These are phyloP conservation scores for Chrysina gloriosa DNA, from an alignment of 2,888 invertebrate genomes.

Conservation along the genomic window DNA sequence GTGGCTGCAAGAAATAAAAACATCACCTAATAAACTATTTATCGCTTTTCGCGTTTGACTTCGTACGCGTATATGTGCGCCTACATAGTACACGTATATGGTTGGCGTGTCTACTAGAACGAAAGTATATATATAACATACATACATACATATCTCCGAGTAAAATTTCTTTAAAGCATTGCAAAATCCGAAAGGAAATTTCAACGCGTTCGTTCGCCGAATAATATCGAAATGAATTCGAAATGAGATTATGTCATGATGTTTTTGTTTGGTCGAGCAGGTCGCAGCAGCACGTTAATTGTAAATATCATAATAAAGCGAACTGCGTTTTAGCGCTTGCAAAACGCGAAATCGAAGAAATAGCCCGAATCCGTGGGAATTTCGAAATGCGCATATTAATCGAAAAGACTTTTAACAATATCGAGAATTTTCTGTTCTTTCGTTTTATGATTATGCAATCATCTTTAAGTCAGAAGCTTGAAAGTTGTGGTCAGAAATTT, in stretches of 20 bases:
- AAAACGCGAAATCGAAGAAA: neutral
- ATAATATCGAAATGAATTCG: neutral
- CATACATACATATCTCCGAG: too few species aligned
- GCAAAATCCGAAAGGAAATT: neutral
- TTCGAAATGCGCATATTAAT: too few species aligned
- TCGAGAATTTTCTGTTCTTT: too few species aligned
- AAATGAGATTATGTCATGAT: neutral
- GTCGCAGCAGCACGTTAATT: neutral
- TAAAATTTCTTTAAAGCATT: neutral
- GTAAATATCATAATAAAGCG: too few species aligned
- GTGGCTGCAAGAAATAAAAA: constrained; percentile 59
- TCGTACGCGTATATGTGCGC: neutral
- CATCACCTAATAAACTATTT: neutral
- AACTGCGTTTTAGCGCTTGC: too few species aligned
- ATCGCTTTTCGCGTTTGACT: too few species aligned
- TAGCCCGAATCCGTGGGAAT: too few species aligned
- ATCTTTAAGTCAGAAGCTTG: too few species aligned
- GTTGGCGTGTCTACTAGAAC: neutral
- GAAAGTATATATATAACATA: too few species aligned
- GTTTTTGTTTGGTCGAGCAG: neutral
- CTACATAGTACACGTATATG: neutral
- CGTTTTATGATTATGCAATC: too few species aligned
- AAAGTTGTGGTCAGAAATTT: too few species aligned
- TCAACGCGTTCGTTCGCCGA: neutral
- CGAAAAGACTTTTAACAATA: too few species aligned